Percentiles rank a stretch among this genome's conserved stretches.
These are phyloP conservation scores for Manduca sexta DNA, from an alignment of 1,140 invertebrate genomes.

Conservation along the genomic window DNA sequence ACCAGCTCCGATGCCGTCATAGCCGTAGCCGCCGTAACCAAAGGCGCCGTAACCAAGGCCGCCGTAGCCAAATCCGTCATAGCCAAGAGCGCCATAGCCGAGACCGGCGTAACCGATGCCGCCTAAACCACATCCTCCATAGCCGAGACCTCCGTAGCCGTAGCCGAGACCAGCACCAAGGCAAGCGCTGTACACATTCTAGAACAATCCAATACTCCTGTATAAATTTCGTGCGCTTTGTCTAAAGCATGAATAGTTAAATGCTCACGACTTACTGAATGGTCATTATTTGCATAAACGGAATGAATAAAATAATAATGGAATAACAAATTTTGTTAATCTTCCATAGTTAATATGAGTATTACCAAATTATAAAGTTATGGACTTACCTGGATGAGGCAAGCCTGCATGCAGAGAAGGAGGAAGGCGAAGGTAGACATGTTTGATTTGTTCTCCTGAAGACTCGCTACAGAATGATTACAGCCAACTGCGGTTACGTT, in stretches of 20 bases:
- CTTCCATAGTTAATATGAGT: too few species aligned
- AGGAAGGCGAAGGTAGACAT: slow-evolving; percentile 14
- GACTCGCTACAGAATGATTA: too few species aligned
- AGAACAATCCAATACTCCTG: not conserved
- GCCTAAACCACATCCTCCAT: not conserved
- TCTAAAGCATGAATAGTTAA: too few species aligned
- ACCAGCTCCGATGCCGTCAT: slow-evolving; percentile 1
- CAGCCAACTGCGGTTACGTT: too few species aligned
- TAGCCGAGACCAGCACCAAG: not conserved
- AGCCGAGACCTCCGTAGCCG: not conserved
- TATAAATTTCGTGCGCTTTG: too few species aligned
- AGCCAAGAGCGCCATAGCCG: not conserved
- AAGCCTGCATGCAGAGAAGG: slow-evolving; percentile 12
- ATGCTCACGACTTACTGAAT: too few species aligned
- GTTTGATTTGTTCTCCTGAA: not conserved
- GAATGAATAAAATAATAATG: too few species aligned
- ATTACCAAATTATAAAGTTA: too few species aligned
- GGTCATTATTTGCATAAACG: too few species aligned
- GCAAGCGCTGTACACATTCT: slow-evolving; percentile 1
- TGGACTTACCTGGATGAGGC: slow-evolving; percentile 10
- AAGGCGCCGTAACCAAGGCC: not conserved
- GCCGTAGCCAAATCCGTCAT: slow-evolving; percentile 4
- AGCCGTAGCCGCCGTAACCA: not conserved
- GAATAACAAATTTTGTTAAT: too few species aligned
- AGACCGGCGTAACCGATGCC: not conserved